These are phyloP conservation scores for Cyanoderma ruficeps DNA, from an alignment of 2,113 vertebrate species.

Conservation along the genomic window DNA sequence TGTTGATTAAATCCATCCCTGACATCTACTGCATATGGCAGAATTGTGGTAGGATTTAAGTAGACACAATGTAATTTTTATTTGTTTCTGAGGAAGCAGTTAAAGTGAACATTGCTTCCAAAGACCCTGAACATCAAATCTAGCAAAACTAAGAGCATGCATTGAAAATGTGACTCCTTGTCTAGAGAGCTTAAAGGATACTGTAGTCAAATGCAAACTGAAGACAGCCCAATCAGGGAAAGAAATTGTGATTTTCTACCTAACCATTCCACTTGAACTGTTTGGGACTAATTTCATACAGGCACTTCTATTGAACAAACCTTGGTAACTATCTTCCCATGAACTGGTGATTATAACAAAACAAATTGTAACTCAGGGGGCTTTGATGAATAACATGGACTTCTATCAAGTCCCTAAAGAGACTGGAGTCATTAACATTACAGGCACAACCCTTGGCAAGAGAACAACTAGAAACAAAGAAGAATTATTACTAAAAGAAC, in stretches of 20 bases:
- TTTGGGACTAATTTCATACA: constrained; percentile 22
- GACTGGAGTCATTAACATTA: not conserved
- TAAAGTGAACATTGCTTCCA: not conserved
- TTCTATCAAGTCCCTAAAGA: not conserved
- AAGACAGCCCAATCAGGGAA: not conserved
- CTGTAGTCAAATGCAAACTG: not conserved
- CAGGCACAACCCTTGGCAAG: not conserved
- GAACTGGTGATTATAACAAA: not conserved
- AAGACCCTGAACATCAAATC: not conserved
- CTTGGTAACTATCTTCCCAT: constrained; percentile 1
- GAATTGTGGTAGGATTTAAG: not conserved
- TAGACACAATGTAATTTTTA: not conserved
- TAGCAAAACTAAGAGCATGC: not conserved
- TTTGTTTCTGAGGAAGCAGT: not conserved
- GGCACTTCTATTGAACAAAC: not conserved
- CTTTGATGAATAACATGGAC: not conserved
- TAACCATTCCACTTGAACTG: constrained; percentile 1
- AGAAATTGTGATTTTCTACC: not conserved
- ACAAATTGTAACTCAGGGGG: not conserved
- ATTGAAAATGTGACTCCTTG: not conserved
- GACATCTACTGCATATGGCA: not conserved
- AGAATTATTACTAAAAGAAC: constrained; percentile 24
- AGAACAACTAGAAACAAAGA: not conserved
- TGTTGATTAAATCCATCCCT: not conserved
- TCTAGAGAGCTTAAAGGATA: not conserved